Base-by-base conservation (phyloP, 2,113 vertebrate genomes). In the Trinectes maculatus region DNA sequence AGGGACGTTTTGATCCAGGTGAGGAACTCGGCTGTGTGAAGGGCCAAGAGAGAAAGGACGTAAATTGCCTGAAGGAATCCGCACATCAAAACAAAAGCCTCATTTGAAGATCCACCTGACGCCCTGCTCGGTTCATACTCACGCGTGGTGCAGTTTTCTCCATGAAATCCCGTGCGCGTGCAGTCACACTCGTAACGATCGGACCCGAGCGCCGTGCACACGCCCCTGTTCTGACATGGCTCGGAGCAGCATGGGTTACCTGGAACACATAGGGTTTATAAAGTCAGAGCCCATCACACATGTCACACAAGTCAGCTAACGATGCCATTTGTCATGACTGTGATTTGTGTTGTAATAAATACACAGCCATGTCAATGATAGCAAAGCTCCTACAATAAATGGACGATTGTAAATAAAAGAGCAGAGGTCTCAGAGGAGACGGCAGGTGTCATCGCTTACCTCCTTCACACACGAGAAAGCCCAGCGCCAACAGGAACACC, bases 191-290 rank as follows among this genome's bases (percentile, higher is more conserved):
- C 93, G 10, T 98, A 99, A 1, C 3, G 67, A 13, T 94, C 92
- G 1, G 88, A 31, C 5, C 93, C 94, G 0, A 77, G 3, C 0
- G 91, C 92, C 77, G 94, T 91, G 69, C 98, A 99, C 0, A 97
- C 91, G 0, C 96, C 97, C 73, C 86, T 91, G 90, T 99, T 98
- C 89, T 98, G 92, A 53, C 98, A 99, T 2, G 98, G 98, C 39
- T 95, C 88, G 8, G 95, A 96, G 85, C 98, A 99, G 82, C 97
- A 99, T 10, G 93, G 95, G 66, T 95, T 96, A 63, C 86, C 96
- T 98, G 71, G 1, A 12, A 52, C 22, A 25, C 9, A 68, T 0
- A 44, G 47, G 0, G 8, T 13, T n/a, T n/a, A n/a, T n/a, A n/a
- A n/a, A n/a, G n/a, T n/a, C n/a, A n/a, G n/a, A n/a, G n/a, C n/a